Base-by-base conservation (phyloP, 2,888 invertebrate genomes). In the Lobophora halterata region DNA sequence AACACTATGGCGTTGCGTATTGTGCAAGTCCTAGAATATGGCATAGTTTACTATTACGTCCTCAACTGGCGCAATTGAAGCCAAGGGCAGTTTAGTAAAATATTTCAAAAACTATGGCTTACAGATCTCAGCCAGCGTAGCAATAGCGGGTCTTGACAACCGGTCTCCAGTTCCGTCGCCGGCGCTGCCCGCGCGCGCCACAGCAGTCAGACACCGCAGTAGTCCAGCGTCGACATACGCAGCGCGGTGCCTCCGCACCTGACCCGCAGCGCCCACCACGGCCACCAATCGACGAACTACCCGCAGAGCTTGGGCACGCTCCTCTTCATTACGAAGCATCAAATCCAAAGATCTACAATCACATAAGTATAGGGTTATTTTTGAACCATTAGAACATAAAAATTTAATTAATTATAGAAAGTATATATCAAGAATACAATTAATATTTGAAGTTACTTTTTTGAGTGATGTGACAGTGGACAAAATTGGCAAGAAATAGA, bases 101-200 rank as follows among this genome's bases (percentile, higher is more conserved):
- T n/a, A n/a, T n/a, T n/a, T n/a, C 2, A 26, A 14, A 14, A 26
- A 11, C 18, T 31, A 23, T 2, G 6, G 72, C 88, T 69, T 73
- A 93, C 94, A 95, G 61, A 97, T 90, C 87, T 98, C 97, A 55
- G 96, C 95, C 5, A 98, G 83, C 3, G 95, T 93, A 13, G 97
- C 97, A 37, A 97, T 89, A 60, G 95, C 96, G 5, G 95, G 93
- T 46, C 96, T 89, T 24, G 96, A 90, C 70, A 97, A 89, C 45
- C 95, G 89, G 71, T 98, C 97, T 45, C 93, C 92, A 1, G 79
- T 65, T 18, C 81, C 81, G 52, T 95, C 94, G 52, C 93, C 93
- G 3, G 92, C 90, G 12, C 93, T 95, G 59, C 94, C 94, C 0
- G 86, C 92, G 78, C 56, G 93, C 90, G 77, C 95, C 31, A 97